Percentiles rank a stretch among this genome's conserved stretches.
phyloP scores from a whole-genome alignment of 2,888 invertebrate species.

The Microchrysa polita region DNA sequence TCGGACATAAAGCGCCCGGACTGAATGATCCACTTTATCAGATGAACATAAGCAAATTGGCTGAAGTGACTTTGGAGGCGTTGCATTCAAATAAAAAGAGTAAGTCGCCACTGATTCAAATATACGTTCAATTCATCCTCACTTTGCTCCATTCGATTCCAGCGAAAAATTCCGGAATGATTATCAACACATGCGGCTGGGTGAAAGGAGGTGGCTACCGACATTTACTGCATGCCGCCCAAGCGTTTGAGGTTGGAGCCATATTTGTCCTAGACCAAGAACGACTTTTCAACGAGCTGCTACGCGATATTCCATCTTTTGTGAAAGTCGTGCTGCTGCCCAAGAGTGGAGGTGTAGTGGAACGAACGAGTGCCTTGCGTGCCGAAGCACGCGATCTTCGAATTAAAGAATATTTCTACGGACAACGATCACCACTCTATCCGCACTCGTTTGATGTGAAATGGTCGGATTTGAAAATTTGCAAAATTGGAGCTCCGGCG shows the following conservation, averaged over 20 bases:
- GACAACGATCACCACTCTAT: conserved; percentile 80
- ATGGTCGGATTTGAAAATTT: conserved; percentile 88
- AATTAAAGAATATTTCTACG: conserved; percentile 96
- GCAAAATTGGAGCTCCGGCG: conserved; percentile 92
- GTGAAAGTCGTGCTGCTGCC: conserved; percentile 92
- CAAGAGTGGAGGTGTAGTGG: conserved; percentile 97
- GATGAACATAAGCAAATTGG: conserved; percentile 82
- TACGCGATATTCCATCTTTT: conserved; percentile 91
- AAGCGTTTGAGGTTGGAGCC: conserved; percentile 95
- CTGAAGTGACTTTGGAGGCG: conserved; percentile 84
- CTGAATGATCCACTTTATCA: conserved; percentile 86
- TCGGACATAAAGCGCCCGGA: conserved; percentile 82
- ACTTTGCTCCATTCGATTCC: too few relatives aligned
- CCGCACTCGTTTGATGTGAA: conserved; percentile 96
- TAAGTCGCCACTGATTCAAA: too few relatives aligned
- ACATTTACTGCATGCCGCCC: conserved; percentile 85
- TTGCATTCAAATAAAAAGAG: conserved; percentile 89
- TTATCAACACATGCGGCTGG: conserved; percentile 99
- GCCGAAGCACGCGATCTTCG: conserved; percentile 80
- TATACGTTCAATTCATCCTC: too few relatives aligned
- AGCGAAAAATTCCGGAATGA: conserved; percentile 87
- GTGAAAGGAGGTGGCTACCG: conserved; percentile 92
- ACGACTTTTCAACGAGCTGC: conserved; percentile 91
- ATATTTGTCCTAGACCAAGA: conserved; percentile 97
- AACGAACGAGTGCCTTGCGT: conserved; percentile 77